A percentile compares a stretch with the other conserved stretches of the same genome.
These are phyloP conservation scores for Priocnemis perturbator DNA, from an alignment of 2,888 invertebrate species.

Conservation along the genomic window DNA sequence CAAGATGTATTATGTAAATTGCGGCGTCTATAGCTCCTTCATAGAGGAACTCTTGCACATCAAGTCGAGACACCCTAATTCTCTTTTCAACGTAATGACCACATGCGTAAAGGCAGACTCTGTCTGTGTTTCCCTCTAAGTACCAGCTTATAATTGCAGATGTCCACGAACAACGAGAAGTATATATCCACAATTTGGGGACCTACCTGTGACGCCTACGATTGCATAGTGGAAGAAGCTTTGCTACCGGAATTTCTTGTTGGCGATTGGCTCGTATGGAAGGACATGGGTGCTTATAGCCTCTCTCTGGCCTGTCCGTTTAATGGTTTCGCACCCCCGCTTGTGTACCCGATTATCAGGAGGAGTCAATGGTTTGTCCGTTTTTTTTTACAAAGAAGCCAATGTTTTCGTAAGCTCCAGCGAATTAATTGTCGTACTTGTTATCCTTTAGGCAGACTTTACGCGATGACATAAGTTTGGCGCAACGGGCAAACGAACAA, in stretches of 20 bases:
- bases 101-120: not conserved
- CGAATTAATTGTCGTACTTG: not conserved
- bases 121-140: not conserved
- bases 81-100: conserved; percentile 48
- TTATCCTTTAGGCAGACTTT: conserved; percentile 31
- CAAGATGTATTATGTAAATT: conserved; percentile 80
- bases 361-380: conserved; percentile 66
- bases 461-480: conserved; percentile 2
- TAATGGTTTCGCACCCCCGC: conserved; percentile 78
- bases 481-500: not conserved
- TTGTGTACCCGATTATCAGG: conserved; percentile 70
- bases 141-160: not conserved
- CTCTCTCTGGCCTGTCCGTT: conserved; percentile 77
- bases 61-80: conserved; percentile 51
- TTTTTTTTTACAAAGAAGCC: too few relatives aligned
- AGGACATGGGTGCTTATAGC: conserved; percentile 81
- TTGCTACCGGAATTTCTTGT: conserved; percentile 77
- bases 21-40: conserved; percentile 81
- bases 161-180: not conserved
- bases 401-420: too few relatives aligned
- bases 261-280: conserved; percentile 81
- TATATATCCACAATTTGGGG: conserved; percentile 77
- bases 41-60: conserved; percentile 75
- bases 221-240: conserved; percentile 76
- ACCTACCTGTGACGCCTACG: conserved; percentile 81